A percentile compares a stretch with the other conserved stretches of the same genome.
Conservation (phyloP, 2,888 invertebrate species). For the Ichneumoninae sp. region DNA sequence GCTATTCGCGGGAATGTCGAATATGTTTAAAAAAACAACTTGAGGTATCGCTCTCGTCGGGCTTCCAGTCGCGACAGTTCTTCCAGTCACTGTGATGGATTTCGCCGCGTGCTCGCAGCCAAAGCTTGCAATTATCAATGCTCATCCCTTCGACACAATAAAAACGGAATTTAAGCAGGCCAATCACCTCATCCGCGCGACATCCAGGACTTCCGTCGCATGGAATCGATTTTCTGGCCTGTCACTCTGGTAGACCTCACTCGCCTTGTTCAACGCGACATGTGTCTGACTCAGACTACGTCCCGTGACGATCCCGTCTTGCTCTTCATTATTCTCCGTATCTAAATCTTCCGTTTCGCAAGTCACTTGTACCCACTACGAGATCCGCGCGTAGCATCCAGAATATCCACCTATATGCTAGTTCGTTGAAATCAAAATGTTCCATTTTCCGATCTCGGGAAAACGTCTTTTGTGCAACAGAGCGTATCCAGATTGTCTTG, state of each 20-base stretch:
- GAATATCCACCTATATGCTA: no score
- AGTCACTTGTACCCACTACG: no score
- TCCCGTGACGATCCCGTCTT: no score
- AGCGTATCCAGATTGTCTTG: no score
- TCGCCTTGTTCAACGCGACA: not conserved
- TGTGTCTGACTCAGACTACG: not conserved
- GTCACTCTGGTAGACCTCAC: not conserved
- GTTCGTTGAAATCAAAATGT: no score
- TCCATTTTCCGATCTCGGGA: no score
- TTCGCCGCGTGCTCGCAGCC: not conserved
- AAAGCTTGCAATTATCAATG: not conserved
- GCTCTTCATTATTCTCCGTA: no score
- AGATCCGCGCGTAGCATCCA: no score
- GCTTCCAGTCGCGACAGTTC: not conserved
- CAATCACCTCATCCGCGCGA: not conserved
- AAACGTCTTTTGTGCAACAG: no score
- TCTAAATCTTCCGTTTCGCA: no score
- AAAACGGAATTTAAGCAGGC: not conserved
- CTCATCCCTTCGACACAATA: not conserved
- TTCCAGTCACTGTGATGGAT: not conserved
- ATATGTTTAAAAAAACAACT: not conserved
- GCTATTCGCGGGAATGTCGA: not conserved
- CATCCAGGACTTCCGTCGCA: not conserved
- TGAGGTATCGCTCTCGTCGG: not conserved
- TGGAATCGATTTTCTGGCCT: not conserved